Evolutionary conservation across 1,140 invertebrate genomes (phyloP).

Genomic region (Rhizoglyphus robini): DNA sequence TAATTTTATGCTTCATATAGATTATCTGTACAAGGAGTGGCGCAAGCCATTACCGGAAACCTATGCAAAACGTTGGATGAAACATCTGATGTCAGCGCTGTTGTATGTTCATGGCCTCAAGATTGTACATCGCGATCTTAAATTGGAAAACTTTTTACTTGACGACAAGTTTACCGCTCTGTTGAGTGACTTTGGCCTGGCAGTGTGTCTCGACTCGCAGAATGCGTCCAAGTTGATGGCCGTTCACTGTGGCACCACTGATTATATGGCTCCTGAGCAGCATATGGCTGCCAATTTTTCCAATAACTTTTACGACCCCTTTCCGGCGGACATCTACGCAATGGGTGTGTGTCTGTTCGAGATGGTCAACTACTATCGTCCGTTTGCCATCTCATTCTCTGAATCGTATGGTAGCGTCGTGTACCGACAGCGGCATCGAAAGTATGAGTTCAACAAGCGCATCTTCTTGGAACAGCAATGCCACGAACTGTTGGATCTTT

Average conservation of each 20-base stretch:
- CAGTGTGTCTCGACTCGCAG: neutral
- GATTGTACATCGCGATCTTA: slow-evolving; percentile 22
- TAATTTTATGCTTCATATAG: neutral
- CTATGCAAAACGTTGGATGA: slow-evolving; percentile 15
- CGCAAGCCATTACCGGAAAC: slow-evolving; percentile 14
- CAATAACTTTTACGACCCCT: neutral
- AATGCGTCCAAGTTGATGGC: neutral
- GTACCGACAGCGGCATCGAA: neutral
- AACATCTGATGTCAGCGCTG: slow-evolving; percentile 1
- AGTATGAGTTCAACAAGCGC: neutral
- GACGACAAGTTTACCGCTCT: slow-evolving; percentile 16
- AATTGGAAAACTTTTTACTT: slow-evolving; percentile 23
- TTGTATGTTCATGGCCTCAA: slow-evolving; percentile 16
- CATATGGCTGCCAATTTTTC: too few species aligned
- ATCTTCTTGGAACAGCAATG: slow-evolving; percentile 33
- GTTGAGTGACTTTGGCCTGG: slow-evolving; percentile 23
- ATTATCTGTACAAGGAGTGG: neutral
- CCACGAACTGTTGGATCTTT: slow-evolving; percentile 54
- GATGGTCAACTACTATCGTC: slow-evolving; percentile 30
- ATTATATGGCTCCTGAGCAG: slow-evolving; percentile 32
- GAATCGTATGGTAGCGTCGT: neutral
- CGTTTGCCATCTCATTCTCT: slow-evolving; percentile 29
- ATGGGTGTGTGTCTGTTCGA: slow-evolving; percentile 30
- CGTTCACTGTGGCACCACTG: slow-evolving; percentile 26
- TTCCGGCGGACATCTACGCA: slow-evolving; percentile 18